Evolutionary conservation across 2,888 invertebrate genomes (phyloP), one percentile per base, ranked within the genome.

Genomic region (Drosophila pseudotalamancana): DNA sequence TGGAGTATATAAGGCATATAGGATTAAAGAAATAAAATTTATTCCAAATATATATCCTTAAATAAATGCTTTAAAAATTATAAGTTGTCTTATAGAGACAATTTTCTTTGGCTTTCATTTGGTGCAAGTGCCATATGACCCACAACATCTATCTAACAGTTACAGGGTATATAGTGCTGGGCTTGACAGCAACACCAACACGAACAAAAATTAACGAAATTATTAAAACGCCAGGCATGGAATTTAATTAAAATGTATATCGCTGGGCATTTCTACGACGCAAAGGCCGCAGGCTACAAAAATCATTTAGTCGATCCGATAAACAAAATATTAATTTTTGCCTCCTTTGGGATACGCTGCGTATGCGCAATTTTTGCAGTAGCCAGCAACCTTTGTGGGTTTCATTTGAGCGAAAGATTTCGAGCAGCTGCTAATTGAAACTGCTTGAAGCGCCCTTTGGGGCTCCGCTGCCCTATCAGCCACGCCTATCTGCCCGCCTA

Each of bases 401-500:
- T 27, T 61, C 43, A 63, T 54, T 66, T 61, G 60, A 39, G 35
- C 9, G n/a, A 40, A 35, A 29, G 40, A 48, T 39, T 29, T 19
- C n/a, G 19, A 61, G 37, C 53, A 65, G 67, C 66, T 64, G 80
- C 70, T 81, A 81, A 81, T 81, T 81, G 77, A 81, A 75, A 77
- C 60, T 53, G 54, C 62, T 65, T 25, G 19, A 51, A 43, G 40
- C 37, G 40, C 27, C 74, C 66, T 9, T 6, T n/a, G 45, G 53
- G 42, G 5, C 29, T 18, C 21, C 29, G 48, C 8, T 32, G 48
- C 35, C 27, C 40, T 6, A 6, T 11, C 5, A 9, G 9, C 11
- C 21, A 2, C 9, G 19, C 21, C 21, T n/a, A n/a, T n/a, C 6
- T 5, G 23, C 16, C 16, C 45, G n/a, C n/a, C n/a, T n/a, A n/a